Evolutionary conservation across 2,797 vertebrate species (phyloP), one percentile per base, ranked within the genome.

Genomic region (Brachyrhaphis roseni): DNA sequence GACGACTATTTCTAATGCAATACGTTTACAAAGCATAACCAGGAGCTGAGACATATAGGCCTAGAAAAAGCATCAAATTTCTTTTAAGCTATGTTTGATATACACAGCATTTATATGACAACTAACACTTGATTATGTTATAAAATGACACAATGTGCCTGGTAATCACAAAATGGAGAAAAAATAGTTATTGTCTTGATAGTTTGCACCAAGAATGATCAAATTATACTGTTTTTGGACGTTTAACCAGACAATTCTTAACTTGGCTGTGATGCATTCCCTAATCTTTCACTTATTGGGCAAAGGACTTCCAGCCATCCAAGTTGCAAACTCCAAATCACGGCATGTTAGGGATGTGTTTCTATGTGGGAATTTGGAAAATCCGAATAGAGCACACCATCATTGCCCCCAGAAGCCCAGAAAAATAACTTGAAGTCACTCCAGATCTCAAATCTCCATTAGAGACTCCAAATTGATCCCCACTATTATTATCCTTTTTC

Each of bases 401-500:
- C 45, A 71, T 16, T 45, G 12, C 23, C 2, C 26, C 68, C 45
- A 71, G 4, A 73, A 55, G 7, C 26, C 36, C 45, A 73, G 15
- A 13, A 18, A 41, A 34, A 20, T 57, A 36, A 12, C 15, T 45
- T 16, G 20, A 18, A n/a, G 59, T 76, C 45, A 41, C 76, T 82
- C 47, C 36, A 46, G 62, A 43, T 43, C 39, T 15, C 47, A 76
- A 55, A 23, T 66, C 74, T 75, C 46, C 57, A 59, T 16, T 59
- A 34, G 43, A 75, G 8, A 28, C 53, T 78, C 53, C 75, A 51
- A 88, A 89, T 68, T 77, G 76, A 74, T 76, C 79, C 59, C 57
- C 66, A 59, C 41, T 75, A 12, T 81, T 57, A 36, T 0, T 75
- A 15, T 59, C 59, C 49, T 86, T 76, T 80, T n/a, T n/a, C n/a